Conservation (phyloP, 2,113 vertebrate genomes). For the Scatophagus argus region DNA sequence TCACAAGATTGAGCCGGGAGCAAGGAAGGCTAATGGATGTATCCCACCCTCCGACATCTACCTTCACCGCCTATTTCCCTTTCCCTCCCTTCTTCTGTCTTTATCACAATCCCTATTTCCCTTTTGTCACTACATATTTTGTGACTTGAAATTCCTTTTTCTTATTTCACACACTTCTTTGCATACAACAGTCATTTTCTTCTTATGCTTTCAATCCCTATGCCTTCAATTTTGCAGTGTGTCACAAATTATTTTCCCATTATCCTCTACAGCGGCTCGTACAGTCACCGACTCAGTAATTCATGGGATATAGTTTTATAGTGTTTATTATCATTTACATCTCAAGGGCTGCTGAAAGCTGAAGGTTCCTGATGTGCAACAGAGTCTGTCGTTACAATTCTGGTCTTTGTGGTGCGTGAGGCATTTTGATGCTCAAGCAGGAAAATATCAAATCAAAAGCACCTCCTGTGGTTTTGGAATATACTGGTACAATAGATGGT, state of each 20-base stretch:
- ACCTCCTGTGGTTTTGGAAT: constrained; percentile 67
- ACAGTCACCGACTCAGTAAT: constrained; percentile 61
- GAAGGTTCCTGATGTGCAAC: constrained; percentile 43
- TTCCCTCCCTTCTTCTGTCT: constrained; percentile 69
- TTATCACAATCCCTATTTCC: constrained; percentile 50
- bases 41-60: constrained; percentile 75
- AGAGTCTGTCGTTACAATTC: constrained; percentile 54
- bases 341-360: constrained; percentile 54
- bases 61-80: constrained; percentile 66
- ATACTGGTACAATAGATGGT: constrained; percentile 66
- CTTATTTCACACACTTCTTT: constrained; percentile 55
- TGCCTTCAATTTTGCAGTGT: constrained; percentile 67
- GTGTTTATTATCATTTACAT: constrained; percentile 62
- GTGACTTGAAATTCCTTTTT: constrained; percentile 40
- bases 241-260: constrained; percentile 74
- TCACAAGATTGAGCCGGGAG: constrained; percentile 76
- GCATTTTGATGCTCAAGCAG: constrained; percentile 55
- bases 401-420: constrained; percentile 53
- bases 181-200: constrained; percentile 65
- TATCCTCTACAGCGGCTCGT: constrained; percentile 61
- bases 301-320: constrained; percentile 48
- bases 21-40: constrained; percentile 79
- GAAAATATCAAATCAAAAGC: constrained; percentile 74
- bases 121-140: constrained; percentile 64
- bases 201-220: constrained; percentile 57